Evolutionary conservation across 2,113 vertebrate genomes (phyloP), one percentile per base, ranked within the genome.

Genomic region (Myocastor coypus): DNA sequence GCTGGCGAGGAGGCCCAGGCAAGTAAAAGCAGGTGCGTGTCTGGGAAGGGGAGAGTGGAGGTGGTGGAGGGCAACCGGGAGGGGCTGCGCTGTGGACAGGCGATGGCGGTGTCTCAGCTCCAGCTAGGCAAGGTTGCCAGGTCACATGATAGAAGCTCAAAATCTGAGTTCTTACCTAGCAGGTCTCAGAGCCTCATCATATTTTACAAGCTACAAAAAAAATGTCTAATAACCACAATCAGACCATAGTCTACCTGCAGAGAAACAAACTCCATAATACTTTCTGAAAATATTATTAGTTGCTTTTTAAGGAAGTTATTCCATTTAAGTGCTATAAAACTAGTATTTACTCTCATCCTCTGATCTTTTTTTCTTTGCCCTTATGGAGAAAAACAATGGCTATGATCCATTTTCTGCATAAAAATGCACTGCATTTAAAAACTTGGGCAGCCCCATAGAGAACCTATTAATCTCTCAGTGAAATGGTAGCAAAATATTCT

Each of bases 381-480:
- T 96, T 82, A 89, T 82, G 22, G 68, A 95, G 80, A 17, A 93
- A 87, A 96, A 90, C 32, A 90, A 96, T 86, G 91, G 73, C 63
- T 84, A 9, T 26, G 34, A 83, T 95, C 66, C 24, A 28, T 96
- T 87, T 93, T 95, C 30, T 89, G 19, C 24, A 78, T 92, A 89
- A 94, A 92, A 96, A 91, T 95, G n/a, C 63, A 92, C 59, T 63
- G 40, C 59, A 63, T 94, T 95, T 90, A 92, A 93, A 87, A 91
- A 75, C 32, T 81, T 77, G 16, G 83, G 71, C 78, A 57, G 85
- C 42, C 89, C 94, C 71, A 80, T 57, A 64, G 96, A 96, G 95
- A 95, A 77, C 13, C 87, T 97, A 93, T 95, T 97, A 94, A 96
- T 96, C 50, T 94, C 90, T 40, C 46, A n/a, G 78, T 89, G 94